These are phyloP conservation scores for Drosophila merina DNA, from an alignment of 2,888 invertebrate genomes.

Conservation along the genomic window DNA sequence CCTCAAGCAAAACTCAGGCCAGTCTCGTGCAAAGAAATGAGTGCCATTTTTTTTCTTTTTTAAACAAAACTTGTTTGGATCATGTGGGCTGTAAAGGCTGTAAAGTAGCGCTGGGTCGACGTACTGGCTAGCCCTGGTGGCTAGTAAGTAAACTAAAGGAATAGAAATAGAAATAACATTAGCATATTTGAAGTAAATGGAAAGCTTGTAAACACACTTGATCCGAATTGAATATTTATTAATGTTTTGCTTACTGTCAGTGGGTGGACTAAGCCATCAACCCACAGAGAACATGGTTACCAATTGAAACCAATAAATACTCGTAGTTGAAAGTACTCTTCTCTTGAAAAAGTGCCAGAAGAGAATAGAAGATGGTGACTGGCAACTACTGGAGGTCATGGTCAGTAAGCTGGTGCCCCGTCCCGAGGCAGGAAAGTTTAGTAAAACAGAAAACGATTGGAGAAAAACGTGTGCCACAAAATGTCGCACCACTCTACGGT, in stretches of 20 bases:
- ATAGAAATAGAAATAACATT: constrained; percentile 14
- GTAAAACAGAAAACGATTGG: constrained; percentile 20
- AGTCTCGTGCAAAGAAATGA: constrained; percentile 20
- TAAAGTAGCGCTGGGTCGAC: constrained; percentile 56
- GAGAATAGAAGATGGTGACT: constrained; percentile 12
- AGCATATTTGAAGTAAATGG: neutral
- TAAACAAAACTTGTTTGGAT: constrained; percentile 53
- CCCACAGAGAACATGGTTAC: neutral
- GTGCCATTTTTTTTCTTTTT: constrained; percentile 4
- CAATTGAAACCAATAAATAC: neutral
- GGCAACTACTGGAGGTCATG: constrained; percentile 36
- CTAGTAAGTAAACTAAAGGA: constrained; percentile 66
- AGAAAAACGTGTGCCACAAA: constrained; percentile 71
- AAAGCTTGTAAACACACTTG: neutral
- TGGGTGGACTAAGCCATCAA: neutral
- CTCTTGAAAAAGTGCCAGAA: neutral
- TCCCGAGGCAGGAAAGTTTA: neutral
- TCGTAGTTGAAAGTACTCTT: no score
- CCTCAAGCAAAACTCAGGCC: constrained; percentile 5
- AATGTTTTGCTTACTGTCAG: neutral
- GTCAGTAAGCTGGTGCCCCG: constrained; percentile 17
- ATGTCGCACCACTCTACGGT: constrained; percentile 58
- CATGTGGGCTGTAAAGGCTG: constrained; percentile 53
- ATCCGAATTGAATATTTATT: neutral
- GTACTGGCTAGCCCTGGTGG: constrained; percentile 77